Evolutionary conservation across 2,888 invertebrate species (phyloP).

Genomic region (Kuschelorhynchus macadamiae): DNA sequence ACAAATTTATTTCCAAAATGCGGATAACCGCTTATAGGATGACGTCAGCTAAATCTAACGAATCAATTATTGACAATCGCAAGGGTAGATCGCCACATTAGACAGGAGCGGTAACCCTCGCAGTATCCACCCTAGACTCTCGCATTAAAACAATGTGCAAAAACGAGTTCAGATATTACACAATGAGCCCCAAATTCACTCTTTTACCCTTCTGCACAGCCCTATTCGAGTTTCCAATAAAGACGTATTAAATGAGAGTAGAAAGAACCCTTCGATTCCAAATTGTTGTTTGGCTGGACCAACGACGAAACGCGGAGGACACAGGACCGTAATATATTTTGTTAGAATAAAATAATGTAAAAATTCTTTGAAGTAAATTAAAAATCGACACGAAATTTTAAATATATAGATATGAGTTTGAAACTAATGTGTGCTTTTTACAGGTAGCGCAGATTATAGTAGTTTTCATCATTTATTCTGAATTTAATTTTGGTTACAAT

Average conservation of each 20-base stretch:
- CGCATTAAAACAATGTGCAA: conserved; percentile 60
- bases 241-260: conserved; percentile 50
- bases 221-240: conserved; percentile 48
- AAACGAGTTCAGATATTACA: conserved; percentile 59
- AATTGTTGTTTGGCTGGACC: conserved; percentile 44
- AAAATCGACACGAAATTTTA: too few relatives aligned
- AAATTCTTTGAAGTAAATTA: too few relatives aligned
- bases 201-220: conserved; percentile 51
- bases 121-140: conserved; percentile 48
- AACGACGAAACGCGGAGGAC: conserved; percentile 7
- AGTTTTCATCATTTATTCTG: too few relatives aligned
- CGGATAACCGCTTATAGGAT: conserved; percentile 53
- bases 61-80: conserved; percentile 56
- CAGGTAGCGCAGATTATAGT: too few relatives aligned
- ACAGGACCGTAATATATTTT: conserved; percentile 22
- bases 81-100: conserved; percentile 48
- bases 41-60: conserved; percentile 59
- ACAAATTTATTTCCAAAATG: conserved; percentile 47
- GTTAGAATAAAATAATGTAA: too few relatives aligned
- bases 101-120: conserved; percentile 52
- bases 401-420: too few relatives aligned
- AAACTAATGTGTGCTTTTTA: too few relatives aligned
- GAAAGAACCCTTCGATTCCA: conserved; percentile 48
- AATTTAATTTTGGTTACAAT: too few relatives aligned
- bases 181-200: conserved; percentile 57